A percentile compares a stretch with the other conserved stretches of the same genome.
Evolutionary conservation across 2,888 invertebrate species (phyloP).

Genomic region (Acholoe squamosa): DNA sequence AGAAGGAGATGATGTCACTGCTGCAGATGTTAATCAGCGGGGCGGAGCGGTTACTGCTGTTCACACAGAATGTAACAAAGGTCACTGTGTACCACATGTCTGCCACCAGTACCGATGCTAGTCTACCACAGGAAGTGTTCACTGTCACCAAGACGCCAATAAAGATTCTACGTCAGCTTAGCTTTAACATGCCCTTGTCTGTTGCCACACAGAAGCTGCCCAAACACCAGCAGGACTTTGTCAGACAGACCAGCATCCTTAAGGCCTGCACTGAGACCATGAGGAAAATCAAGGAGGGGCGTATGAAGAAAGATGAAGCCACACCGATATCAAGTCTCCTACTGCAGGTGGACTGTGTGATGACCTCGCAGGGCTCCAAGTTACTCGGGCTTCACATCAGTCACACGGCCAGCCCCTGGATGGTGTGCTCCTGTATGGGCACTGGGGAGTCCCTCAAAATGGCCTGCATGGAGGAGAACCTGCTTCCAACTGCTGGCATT

Average conservation of each 20-base stretch:
- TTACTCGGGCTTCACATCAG: constrained; percentile 43
- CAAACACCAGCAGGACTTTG: constrained; percentile 53
- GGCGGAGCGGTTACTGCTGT: constrained; percentile 77
- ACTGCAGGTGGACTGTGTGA: constrained; percentile 18
- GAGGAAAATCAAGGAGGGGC: constrained; percentile 35
- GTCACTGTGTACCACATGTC: constrained; percentile 75
- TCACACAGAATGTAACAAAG: constrained; percentile 78
- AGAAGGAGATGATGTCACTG: constrained; percentile 73
- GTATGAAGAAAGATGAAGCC: not conserved
- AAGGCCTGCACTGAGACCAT: constrained; percentile 63
- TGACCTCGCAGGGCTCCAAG: constrained; percentile 7
- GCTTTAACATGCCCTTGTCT: constrained; percentile 32
- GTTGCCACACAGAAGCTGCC: constrained; percentile 61
- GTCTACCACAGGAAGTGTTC: constrained; percentile 65
- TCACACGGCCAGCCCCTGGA: constrained; percentile 67
- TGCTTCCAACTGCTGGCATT: constrained; percentile 74
- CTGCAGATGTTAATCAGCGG: constrained; percentile 73
- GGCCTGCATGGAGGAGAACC: constrained; percentile 70
- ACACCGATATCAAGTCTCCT: constrained; percentile 4
- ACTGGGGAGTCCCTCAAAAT: constrained; percentile 68
- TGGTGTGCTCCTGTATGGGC: constrained; percentile 69
- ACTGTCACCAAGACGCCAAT: constrained; percentile 67
- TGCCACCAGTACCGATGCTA: not conserved
- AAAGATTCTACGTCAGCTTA: constrained; percentile 69
- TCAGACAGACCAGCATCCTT: constrained; percentile 62